Percentiles rank a stretch among this genome's conserved stretches.
These are phyloP conservation scores for Drosophila sordidula DNA, from an alignment of 2,888 invertebrate genomes.

Conservation along the genomic window DNA sequence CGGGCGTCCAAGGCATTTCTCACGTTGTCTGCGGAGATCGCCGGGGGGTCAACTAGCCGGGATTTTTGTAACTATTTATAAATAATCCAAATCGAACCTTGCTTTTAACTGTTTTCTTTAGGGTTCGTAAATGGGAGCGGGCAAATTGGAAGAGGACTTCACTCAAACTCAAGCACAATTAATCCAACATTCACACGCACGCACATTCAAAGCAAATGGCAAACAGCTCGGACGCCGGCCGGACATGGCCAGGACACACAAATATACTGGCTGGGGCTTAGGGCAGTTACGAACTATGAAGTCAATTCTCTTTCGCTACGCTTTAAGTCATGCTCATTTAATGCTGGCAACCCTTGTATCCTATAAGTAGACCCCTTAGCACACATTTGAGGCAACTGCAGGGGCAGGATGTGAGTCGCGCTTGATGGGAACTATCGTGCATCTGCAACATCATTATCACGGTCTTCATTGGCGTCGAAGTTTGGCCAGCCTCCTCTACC, in stretches of 20 bases:
- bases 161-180: constrained; percentile 19
- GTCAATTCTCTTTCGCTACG: background rate
- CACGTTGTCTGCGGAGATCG: constrained; percentile 8
- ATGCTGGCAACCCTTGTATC: constrained; percentile 2
- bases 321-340: background rate
- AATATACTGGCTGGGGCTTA: constrained; percentile 5
- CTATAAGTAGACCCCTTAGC: background rate
- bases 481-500: constrained; percentile 22
- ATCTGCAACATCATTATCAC: constrained; percentile 18
- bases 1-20: constrained; percentile 13
- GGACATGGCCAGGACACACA: constrained; percentile 20
- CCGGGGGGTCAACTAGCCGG: background rate
- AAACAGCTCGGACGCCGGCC: too few relatives aligned
- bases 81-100: constrained; percentile 14
- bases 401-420: background rate
- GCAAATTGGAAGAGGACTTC: background rate
- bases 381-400: too few relatives aligned
- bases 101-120: constrained; percentile 4
- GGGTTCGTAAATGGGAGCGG: constrained; percentile 4
- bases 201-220: too few relatives aligned
- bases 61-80: constrained; percentile 3
- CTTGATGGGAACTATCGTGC: constrained; percentile 8
- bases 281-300: background rate
- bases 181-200: constrained; percentile 12
- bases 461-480: constrained; percentile 12